Evolutionary conservation across 2,113 vertebrate genomes (phyloP), one percentile per base, ranked within the genome.

Genomic region (Megaceryle maxima): DNA sequence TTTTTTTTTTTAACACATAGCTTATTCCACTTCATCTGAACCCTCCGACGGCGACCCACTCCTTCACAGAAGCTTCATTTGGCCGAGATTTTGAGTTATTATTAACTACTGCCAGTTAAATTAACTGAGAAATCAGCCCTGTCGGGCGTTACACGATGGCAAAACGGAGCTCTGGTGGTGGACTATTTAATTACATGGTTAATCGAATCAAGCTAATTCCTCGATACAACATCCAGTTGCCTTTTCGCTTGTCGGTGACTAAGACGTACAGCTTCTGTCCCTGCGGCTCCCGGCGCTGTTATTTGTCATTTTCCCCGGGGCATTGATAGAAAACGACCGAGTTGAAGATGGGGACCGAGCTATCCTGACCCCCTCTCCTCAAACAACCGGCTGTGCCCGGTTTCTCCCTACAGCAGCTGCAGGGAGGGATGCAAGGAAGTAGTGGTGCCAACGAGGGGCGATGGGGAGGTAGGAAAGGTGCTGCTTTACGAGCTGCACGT

Each of bases 91-190:
- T 92, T 81, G 73, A 87, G 76, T 93, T 94, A 94, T 92, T 80
- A 93, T 96, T 95, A 95, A 96, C 94, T 64, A 64, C 46, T 21
- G 76, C 56, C 51, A 77, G 90, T 31, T 96, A 88, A 94, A 96
- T 95, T 96, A 88, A 77, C 90, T 92, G 90, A 43, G 90, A 95
- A 95, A 97, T 96, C 90, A 77, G 35, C 46, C 67, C 39, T 56
- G 84, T 37, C 67, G 60, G 77, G 70, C 24, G 44, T 55, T 33
- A 51, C 72, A 63, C 16, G 39, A 33, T 10, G 60, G 76, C 56
- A 66, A 51, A 72, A 18, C 3, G 28, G 35, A 82, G 43, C 3
- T 35, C 35, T 56, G 77, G 66, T 10, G n/a, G 77, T 29, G 29
- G 68, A 5, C 56, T 59, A 20, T 90, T 91, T 96, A 93, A 96